Evolutionary conservation across 1,140 invertebrate species (phyloP).

Genomic region (Drosophila malerkotliana): DNA sequence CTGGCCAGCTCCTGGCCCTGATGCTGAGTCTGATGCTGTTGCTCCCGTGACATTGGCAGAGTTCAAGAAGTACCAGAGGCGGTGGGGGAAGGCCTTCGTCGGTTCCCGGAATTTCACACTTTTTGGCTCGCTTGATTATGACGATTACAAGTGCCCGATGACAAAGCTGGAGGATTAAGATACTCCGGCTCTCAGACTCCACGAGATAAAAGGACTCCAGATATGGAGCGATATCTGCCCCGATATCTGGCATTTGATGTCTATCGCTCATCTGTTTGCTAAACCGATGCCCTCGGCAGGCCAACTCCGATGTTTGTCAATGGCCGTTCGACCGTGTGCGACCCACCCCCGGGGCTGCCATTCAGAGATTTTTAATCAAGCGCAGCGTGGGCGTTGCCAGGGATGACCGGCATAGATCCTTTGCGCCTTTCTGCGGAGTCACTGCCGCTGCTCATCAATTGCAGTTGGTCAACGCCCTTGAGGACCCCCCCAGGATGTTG

Average conservation of each 20-base stretch:
- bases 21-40: conserved; percentile 5
- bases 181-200: conserved; percentile 12
- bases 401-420: conserved; percentile 2
- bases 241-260: conserved; percentile 35
- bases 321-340: no score
- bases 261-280: neutral
- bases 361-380: conserved; percentile 58
- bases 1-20: conserved; percentile 39
- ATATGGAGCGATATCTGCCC: conserved; percentile 9
- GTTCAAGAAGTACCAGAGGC: conserved; percentile 47
- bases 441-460: conserved; percentile 53
- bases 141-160: conserved; percentile 24
- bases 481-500: conserved; percentile 26
- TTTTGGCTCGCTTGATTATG: conserved; percentile 59
- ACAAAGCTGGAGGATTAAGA: conserved; percentile 77
- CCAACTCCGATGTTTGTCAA: conserved; percentile 17
- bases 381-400: conserved; percentile 47
- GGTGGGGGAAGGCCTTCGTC: conserved; percentile 21
- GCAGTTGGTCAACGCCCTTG: conserved; percentile 70
- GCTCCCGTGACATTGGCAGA: conserved; percentile 63
- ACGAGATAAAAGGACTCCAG: conserved; percentile 27
- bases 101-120: conserved; percentile 75
- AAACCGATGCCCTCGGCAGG: conserved; percentile 51
- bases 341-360: neutral
- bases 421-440: conserved; percentile 29